Evolutionary conservation across 1,140 invertebrate species (phyloP), one percentile per base, ranked within the genome.

Genomic region (Anoplolepis gracilipes): DNA sequence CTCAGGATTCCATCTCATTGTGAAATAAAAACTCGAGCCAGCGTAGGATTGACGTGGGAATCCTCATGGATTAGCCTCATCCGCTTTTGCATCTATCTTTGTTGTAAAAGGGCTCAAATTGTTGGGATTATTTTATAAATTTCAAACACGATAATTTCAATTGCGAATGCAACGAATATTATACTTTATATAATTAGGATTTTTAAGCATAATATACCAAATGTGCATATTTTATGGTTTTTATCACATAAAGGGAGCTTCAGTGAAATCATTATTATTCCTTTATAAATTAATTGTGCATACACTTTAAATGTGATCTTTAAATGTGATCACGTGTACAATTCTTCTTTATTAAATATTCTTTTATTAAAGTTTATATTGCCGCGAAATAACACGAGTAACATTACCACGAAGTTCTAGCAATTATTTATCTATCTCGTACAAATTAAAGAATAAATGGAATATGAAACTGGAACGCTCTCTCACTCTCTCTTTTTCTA

Each of bases 21-120:
- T 5, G 67, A 57, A 73, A 30, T 72, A 46, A 82, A 72, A 82
- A 73, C 78, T 67, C 42, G 46, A 7, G 42, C 76, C 30, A 13
- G 25, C 78, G 49, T 46, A 42, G 42, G 69, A 82, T 72, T 81
- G 25, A 72, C 78, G 78, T 72, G 77, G 77, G 77, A 79, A 79
- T 55, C 46, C 16, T 49, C 46, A 46, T 28, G 78, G 65, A 72
- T 59, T 42, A 59, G 53, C 8, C 25, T 36, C 77, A 57, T 81
- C 67, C 78, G 49, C 61, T 82, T 22, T 79, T 30, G 16, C 22
- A 69, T 49, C 19, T 28, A 8, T 49, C 78, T 22, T 59, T 72
- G 19, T 59, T 67, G 16, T 67, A 6, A 8, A 11, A 28, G 19
- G n/a, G 16, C 19, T 33, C 22, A 28, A 69, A 11, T 81, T 70